Conservation (phyloP, 2,888 invertebrate genomes). For the Idaea straminata region DNA sequence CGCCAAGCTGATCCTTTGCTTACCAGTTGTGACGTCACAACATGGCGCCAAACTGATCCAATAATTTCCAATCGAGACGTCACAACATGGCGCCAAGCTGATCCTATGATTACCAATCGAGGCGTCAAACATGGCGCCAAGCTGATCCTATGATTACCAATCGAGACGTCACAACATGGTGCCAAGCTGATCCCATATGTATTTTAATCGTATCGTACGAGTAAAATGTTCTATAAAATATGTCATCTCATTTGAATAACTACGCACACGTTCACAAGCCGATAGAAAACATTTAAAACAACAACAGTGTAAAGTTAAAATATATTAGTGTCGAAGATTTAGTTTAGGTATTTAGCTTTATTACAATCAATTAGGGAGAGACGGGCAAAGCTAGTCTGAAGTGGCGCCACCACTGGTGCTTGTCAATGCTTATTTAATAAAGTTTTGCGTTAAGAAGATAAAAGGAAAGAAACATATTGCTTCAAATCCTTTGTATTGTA, state of each 20-base stretch:
- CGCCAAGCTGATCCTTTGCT: too few species aligned
- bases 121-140: too few species aligned
- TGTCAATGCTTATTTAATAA: too few species aligned
- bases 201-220: slow-evolving; percentile 36
- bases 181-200: not conserved
- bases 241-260: slow-evolving; percentile 36
- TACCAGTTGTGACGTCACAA: too few species aligned
- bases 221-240: slow-evolving; percentile 39
- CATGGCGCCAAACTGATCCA: too few species aligned
- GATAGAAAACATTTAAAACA: slow-evolving; percentile 53
- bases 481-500: too few species aligned
- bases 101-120: too few species aligned
- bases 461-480: too few species aligned
- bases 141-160: not conserved
- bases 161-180: not conserved
- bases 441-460: too few species aligned
- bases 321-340: slow-evolving; percentile 42
- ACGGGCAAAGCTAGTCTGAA: too few species aligned
- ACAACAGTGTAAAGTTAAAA: slow-evolving; percentile 52
- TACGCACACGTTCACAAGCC: slow-evolving; percentile 42
- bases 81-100: too few species aligned
- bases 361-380: not conserved
- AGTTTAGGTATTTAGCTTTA: slow-evolving; percentile 15
- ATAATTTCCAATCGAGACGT: too few species aligned
- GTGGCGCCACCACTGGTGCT: not conserved